Evolutionary conservation across 2,797 vertebrate genomes (phyloP).

Genomic region (Acanthopagrus latus): DNA sequence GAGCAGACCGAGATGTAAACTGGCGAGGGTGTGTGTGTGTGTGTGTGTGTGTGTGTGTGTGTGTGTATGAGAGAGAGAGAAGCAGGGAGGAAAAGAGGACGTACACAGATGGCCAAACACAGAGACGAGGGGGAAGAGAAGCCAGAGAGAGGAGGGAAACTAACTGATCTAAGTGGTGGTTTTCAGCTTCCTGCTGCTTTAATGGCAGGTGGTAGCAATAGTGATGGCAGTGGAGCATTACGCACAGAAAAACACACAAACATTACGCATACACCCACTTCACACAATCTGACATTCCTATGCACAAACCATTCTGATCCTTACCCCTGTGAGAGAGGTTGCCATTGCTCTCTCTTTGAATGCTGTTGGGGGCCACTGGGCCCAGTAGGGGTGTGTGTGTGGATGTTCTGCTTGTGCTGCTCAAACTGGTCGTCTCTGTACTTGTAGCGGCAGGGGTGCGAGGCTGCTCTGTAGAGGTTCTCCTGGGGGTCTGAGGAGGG

Average conservation of each 20-base stretch:
- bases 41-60: neutral
- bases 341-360: constrained; percentile 88
- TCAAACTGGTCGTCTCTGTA: constrained; percentile 49
- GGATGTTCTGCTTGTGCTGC: constrained; percentile 69
- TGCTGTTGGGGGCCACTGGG: constrained; percentile 76
- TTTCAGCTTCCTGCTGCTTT: constrained; percentile 62
- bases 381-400: constrained; percentile 61
- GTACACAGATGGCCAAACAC: constrained; percentile 48
- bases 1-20: constrained; percentile 23
- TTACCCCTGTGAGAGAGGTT: constrained; percentile 96
- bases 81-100: constrained; percentile 11
- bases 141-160: constrained; percentile 27
- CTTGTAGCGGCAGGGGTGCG: constrained; percentile 55
- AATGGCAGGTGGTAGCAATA: constrained; percentile 30
- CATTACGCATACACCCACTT: constrained; percentile 10
- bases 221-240: constrained; percentile 23
- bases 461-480: constrained; percentile 58
- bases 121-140: constrained; percentile 31
- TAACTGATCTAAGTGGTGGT: constrained; percentile 50
- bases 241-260: constrained; percentile 19
- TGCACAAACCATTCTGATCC: constrained; percentile 45
- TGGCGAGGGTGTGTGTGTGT: neutral
- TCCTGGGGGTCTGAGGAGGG: constrained; percentile 71
- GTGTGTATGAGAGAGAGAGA: constrained; percentile 16
- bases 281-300: constrained; percentile 23